Evolutionary conservation across 2,113 vertebrate genomes (phyloP).

Genomic region (Sebastes schlegelii): DNA sequence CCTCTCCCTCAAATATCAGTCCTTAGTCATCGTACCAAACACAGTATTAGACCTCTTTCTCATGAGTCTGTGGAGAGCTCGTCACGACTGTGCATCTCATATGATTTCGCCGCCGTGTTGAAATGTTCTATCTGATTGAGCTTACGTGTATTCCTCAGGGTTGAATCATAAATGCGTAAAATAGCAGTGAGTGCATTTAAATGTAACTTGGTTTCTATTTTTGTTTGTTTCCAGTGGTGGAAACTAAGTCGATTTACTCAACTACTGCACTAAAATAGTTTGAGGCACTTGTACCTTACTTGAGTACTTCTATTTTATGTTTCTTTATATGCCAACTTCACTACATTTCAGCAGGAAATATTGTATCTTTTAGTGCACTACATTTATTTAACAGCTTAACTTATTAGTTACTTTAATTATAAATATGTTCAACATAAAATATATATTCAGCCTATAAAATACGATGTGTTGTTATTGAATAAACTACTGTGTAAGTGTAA

Average conservation of each 20-base stretch:
- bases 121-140: conserved; percentile 24
- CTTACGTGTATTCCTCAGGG: neutral
- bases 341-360: neutral
- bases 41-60: conserved; percentile 38
- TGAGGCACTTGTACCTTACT: neutral
- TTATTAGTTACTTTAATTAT: neutral
- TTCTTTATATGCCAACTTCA: neutral
- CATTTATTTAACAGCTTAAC: neutral
- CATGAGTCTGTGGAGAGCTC: conserved; percentile 15
- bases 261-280: neutral
- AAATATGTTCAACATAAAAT: neutral
- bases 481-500: neutral
- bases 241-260: neutral
- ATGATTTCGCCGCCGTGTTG: neutral
- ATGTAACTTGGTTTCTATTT: neutral
- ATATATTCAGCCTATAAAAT: neutral
- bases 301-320: neutral
- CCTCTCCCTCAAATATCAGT: conserved; percentile 49
- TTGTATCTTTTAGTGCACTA: neutral
- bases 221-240: neutral
- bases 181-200: neutral
- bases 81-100: conserved; percentile 45
- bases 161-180: neutral
- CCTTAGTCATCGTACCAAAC: conserved; percentile 62
- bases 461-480: neutral